phyloP scores from a whole-genome alignment of 2,888 invertebrate genomes.

The Oscheius sp. region DNA sequence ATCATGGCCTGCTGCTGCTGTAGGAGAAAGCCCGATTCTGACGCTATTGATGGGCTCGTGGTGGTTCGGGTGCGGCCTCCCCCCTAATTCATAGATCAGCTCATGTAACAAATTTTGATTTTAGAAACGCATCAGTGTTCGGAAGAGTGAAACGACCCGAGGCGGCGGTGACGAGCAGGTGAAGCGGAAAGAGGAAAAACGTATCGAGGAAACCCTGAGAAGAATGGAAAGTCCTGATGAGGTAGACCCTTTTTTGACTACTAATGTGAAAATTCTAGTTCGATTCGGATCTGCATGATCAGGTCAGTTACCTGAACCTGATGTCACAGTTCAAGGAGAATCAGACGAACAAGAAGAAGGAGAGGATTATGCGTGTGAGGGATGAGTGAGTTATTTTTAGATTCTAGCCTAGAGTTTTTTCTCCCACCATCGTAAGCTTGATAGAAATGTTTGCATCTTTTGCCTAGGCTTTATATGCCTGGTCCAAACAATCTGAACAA shows the following conservation, averaged over 20 bases:
- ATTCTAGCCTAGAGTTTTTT: too few relatives aligned
- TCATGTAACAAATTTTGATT: background rate
- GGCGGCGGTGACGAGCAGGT: conserved; percentile 1
- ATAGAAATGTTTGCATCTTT: too few relatives aligned
- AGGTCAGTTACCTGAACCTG: conserved; percentile 62
- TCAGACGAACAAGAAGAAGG: conserved; percentile 41
- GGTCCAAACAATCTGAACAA: too few relatives aligned
- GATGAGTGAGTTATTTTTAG: conserved; percentile 48
- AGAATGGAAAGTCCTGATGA: conserved; percentile 41
- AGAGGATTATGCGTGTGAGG: conserved; percentile 40
- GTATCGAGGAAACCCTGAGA: conserved; percentile 36
- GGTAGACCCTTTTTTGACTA: background rate
- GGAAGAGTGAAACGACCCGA: conserved; percentile 26
- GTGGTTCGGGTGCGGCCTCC: conserved; percentile 5
- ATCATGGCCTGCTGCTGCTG: conserved; percentile 24
- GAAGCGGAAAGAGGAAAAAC: conserved; percentile 28
- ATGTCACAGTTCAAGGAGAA: conserved; percentile 43
- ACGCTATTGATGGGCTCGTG: conserved; percentile 17
- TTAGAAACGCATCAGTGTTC: conserved; percentile 39
- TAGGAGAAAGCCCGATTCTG: conserved; percentile 8
- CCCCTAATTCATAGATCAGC: background rate
- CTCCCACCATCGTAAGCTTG: too few relatives aligned
- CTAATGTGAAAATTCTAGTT: conserved; percentile 44
- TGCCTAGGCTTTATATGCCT: too few relatives aligned
- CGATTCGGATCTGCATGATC: conserved; percentile 66